Evolutionary conservation across 2,797 vertebrate species (phyloP).

Genomic region (Hemibagrus guttatus): DNA sequence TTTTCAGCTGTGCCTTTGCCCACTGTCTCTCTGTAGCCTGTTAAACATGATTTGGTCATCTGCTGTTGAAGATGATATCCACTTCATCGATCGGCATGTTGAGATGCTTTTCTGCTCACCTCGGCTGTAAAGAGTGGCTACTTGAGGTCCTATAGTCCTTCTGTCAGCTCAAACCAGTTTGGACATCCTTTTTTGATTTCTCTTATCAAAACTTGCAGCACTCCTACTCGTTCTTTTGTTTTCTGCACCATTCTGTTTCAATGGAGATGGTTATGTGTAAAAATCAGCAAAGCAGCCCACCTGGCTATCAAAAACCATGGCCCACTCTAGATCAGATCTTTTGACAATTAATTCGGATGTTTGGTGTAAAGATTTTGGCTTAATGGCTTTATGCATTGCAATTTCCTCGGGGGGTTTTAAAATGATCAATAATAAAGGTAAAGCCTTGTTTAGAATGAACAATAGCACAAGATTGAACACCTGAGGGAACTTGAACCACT

Average conservation of each 20-base stretch:
- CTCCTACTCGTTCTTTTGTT: no score
- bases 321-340: background rate
- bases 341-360: background rate
- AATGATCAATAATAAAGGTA: background rate
- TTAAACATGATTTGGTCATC: background rate
- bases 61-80: background rate
- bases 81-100: background rate
- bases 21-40: no score
- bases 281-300: background rate
- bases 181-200: background rate
- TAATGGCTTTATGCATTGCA: background rate
- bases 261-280: background rate
- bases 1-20: background rate
- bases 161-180: background rate
- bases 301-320: background rate
- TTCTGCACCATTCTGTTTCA: background rate
- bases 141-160: background rate
- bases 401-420: background rate
- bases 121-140: background rate
- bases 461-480: background rate
- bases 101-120: background rate
- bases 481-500: background rate
- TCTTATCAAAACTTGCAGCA: background rate
- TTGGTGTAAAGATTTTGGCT: background rate
- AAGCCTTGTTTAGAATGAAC: background rate